phyloP scores from a whole-genome alignment of 1,140 invertebrate genomes.

The Brachystomella parvula region DNA sequence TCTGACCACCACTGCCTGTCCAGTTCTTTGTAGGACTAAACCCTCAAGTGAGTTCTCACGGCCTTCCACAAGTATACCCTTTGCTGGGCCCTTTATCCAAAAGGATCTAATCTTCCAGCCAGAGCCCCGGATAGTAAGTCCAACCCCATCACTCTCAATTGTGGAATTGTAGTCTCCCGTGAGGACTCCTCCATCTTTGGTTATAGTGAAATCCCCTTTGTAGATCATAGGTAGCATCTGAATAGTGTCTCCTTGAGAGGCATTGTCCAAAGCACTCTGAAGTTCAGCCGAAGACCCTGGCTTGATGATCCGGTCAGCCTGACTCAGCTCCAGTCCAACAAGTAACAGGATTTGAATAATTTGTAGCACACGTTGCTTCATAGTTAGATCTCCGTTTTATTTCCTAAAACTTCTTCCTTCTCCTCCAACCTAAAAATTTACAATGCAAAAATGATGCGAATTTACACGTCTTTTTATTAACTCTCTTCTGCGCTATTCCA shows the following conservation, averaged over 20 bases:
- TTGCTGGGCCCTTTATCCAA: conserved; percentile 28
- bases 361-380: no score
- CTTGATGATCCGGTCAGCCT: conserved; percentile 34
- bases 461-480: no score
- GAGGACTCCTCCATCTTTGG: conserved; percentile 21
- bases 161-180: conserved; percentile 35
- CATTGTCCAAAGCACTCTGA: conserved; percentile 30
- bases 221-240: conserved; percentile 31
- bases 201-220: conserved; percentile 28
- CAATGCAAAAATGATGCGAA: neutral
- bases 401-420: no score
- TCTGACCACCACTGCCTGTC: conserved; percentile 27
- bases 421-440: neutral
- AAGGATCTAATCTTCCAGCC: conserved; percentile 34
- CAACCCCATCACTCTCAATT: conserved; percentile 30
- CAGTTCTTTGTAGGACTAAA: conserved; percentile 28
- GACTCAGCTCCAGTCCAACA: no score
- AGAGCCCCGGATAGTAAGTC: conserved; percentile 26
- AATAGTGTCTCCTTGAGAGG: conserved; percentile 33
- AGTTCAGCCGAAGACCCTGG: conserved; percentile 26
- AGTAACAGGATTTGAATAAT: no score
- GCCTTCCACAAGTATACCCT: conserved; percentile 31
- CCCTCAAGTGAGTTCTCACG: conserved; percentile 24
- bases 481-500: neutral
- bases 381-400: no score